A percentile compares a stretch with the other conserved stretches of the same genome.
Evolutionary conservation across 2,888 invertebrate genomes (phyloP).

Genomic region (Drosophila siamana): DNA sequence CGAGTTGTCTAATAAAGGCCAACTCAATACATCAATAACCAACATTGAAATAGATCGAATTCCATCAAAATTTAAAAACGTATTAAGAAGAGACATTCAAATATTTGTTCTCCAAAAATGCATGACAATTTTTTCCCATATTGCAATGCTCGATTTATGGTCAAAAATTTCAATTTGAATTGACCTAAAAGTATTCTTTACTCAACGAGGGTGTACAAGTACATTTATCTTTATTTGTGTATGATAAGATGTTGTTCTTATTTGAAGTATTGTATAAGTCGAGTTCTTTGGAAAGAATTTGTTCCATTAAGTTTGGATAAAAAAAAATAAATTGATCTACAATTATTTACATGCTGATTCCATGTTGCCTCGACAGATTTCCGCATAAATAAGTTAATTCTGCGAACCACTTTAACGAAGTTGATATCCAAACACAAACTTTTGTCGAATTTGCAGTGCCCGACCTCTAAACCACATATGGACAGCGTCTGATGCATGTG

Average conservation of each 20-base stretch:
- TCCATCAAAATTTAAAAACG: no score
- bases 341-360: background rate
- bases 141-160: background rate
- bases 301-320: background rate
- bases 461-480: background rate
- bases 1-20: background rate
- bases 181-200: no score
- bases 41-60: no score
- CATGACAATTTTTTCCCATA: no score
- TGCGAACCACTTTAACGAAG: background rate
- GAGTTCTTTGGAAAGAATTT: background rate
- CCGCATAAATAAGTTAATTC: background rate
- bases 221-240: no score
- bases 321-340: background rate
- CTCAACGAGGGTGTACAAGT: no score
- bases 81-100: no score
- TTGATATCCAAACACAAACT: constrained; percentile 12
- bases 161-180: no score
- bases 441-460: constrained; percentile 18
- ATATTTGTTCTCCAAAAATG: no score
- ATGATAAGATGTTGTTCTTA: background rate
- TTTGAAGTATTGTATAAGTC: background rate
- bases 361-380: background rate
- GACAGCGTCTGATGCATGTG: background rate
- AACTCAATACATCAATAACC: no score